Base-by-base conservation (phyloP, 2,888 invertebrate genomes). In the Calameuta pallipes region DNA sequence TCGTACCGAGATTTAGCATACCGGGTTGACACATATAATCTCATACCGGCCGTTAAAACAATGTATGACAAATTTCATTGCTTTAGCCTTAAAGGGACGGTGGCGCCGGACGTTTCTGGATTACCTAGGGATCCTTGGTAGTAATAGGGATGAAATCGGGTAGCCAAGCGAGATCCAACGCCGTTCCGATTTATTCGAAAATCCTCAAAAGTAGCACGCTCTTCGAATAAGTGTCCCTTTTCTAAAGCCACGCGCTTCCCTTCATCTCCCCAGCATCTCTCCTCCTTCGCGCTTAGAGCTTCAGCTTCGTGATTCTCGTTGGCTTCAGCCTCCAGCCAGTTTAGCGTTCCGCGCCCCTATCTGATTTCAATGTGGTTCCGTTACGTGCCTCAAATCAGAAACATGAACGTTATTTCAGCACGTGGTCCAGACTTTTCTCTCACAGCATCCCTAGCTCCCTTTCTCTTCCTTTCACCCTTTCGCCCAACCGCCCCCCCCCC, bases 351-450 rank as follows among this genome's bases (percentile, higher is more conserved):
- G 85, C 85, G 82, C 84, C 85, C 85, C 87, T 88, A 88, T 89
- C 88, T 86, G 88, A 90, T 90, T 90, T 90, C 90, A 90, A 90
- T 89, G 89, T 88, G 88, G 87, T 88, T 88, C 88, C 85, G 85
- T 88, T 90, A 90, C 90, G 89, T 90, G 90, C 88, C 84, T 85
- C 87, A 88, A 90, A 90, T 90, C 87, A 90, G 87, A 90, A 90
- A 89, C 88, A 90, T 85, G 83, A 85, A 85, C 85, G 85, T 86
- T 87, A 87, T 87, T 86, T 85, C 85, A 82, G 85, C 88, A 88
- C 87, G 89, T 87, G 88, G 83, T 84, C 83, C 81, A 82, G 84
- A 85, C 86, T 87, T 87, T 84, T 87, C 85, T 84, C 83, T 37
- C 71, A n/a, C 23, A 33, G 36, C 69, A 56, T 70, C 74, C 37